phyloP scores from a whole-genome alignment of 2,113 vertebrate species.

The Psittacus erithacus region DNA sequence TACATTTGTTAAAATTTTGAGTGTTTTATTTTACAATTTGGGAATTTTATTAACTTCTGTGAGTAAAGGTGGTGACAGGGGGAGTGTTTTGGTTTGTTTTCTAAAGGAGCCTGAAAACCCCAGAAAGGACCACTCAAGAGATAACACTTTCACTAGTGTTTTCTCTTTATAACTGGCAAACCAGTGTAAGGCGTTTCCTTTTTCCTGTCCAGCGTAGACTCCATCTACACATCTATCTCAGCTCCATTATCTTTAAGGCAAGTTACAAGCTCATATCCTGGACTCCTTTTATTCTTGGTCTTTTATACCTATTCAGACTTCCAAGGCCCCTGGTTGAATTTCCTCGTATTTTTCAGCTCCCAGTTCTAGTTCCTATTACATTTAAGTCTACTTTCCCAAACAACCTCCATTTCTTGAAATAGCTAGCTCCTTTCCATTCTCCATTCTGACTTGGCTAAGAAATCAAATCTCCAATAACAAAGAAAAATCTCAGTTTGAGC shows the following conservation, averaged over 20 bases:
- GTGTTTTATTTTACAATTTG: not conserved
- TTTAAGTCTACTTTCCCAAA: not conserved
- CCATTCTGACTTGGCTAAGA: not conserved
- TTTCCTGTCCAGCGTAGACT: not conserved
- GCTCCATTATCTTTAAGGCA: not conserved
- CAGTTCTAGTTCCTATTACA: not conserved
- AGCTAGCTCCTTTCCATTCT: not conserved
- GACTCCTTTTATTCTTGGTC: not conserved
- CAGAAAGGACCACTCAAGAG: not conserved
- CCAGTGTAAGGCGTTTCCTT: not conserved
- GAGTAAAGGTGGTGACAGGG: not conserved
- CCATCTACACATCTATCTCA: not conserved
- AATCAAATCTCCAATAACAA: not conserved
- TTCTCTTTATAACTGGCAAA: not conserved
- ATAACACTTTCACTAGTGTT: not conserved
- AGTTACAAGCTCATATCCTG: not conserved
- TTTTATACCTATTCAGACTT: not conserved
- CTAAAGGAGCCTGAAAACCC: not conserved
- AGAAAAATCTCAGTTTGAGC: not conserved
- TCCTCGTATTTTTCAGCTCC: not conserved
- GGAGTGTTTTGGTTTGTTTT: not conserved
- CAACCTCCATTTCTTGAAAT: not conserved
- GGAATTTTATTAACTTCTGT: not conserved
- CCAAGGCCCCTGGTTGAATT: not conserved
- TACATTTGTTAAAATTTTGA: not conserved